phyloP scores from a whole-genome alignment of 2,113 vertebrate genomes.

The Callipepla californica region DNA sequence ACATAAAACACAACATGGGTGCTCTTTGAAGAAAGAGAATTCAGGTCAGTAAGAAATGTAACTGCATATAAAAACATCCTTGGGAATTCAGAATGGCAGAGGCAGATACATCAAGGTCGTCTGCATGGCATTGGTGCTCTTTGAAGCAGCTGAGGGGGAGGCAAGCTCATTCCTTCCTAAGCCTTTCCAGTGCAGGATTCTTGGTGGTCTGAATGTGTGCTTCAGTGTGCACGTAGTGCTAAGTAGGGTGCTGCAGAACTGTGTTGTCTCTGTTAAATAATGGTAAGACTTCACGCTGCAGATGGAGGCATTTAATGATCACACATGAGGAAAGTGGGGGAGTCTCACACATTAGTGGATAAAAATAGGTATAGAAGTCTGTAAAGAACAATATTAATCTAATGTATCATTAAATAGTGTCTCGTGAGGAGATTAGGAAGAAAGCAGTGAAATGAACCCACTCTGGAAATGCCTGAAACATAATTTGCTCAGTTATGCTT shows the following conservation, averaged over 20 bases:
- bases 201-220: background rate
- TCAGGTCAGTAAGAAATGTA: background rate
- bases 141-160: background rate
- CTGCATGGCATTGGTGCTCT: background rate
- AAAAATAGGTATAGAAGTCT: background rate
- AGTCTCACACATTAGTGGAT: background rate
- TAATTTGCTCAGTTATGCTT: background rate
- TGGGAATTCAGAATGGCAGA: background rate
- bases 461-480: background rate
- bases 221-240: no score
- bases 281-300: background rate
- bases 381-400: background rate
- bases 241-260: background rate
- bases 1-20: background rate
- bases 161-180: background rate
- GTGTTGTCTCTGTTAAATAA: accelerated
- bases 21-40: background rate
- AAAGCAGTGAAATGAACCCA: background rate
- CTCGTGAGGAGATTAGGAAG: background rate
- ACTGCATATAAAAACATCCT: background rate
- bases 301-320: background rate
- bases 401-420: background rate
- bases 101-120: background rate
- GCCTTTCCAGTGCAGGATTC: background rate
- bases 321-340: background rate